Base-by-base conservation (phyloP, 2,113 vertebrate genomes). In the Etheostoma cragini region DNA sequence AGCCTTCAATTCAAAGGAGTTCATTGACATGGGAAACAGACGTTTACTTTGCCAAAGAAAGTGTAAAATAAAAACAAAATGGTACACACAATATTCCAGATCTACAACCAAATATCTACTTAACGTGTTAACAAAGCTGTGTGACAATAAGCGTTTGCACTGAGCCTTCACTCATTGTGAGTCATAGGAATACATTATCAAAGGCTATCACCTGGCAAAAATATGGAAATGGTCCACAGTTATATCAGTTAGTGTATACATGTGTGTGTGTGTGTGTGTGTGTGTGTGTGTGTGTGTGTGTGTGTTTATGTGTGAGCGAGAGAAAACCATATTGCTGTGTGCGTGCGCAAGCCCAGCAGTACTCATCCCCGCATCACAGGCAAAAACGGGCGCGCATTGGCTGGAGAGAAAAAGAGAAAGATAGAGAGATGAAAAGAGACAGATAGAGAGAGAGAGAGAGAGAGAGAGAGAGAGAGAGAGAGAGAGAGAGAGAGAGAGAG, bases 371-470 rank as follows among this genome's bases (percentile, higher is more conserved):
- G 75, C 78, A 65, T 90, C 87, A 83, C 47, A 26, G 57, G 46
- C 71, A 19, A 52, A 50, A 21, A 76, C 56, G 53, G 57, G 78
- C 84, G 64, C 81, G 66, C 87, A 82, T 82, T 82, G 89, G 83
- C 49, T 46, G 30, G 22, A 12, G 47, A 56, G 15, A 46, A 54
- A 17, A 62, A n/a, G 64, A 58, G 72, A 38, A 72, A 35, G 49
- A 57, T 62, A 57, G 54, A 58, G 78, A 38, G 30, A 30, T 30
- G 26, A 30, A 30, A 30, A 30, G 72, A 66, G 57, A 26, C 77
- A 50, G 67, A 46, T 54, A 17, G 66, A 33, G 68, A 57, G 72
- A 35, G 74, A 42, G 58, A 56, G 70, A 57, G 49, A 58, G 78
- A 35, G 72, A 66, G 57, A 26, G 83, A 61, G 72, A 17, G 81